Base-by-base conservation (phyloP, 2,888 invertebrate genomes). In the Argyresthia goedartella region DNA sequence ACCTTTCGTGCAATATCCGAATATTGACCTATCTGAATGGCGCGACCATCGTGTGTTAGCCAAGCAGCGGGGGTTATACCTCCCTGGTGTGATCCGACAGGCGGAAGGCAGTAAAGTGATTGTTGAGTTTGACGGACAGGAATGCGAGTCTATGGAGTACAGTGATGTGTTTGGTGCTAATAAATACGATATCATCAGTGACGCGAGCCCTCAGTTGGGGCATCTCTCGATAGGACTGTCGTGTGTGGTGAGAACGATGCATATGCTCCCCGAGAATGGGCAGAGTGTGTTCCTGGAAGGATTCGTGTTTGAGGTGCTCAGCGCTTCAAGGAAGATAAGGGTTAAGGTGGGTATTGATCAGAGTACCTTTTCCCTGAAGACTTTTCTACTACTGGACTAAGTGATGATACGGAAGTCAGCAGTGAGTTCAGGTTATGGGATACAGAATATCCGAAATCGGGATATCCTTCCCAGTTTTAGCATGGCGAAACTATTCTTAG, bases 1-100 rank as follows among this genome's bases (percentile, higher is more conserved):
- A 56, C 62, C 70, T 1, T 81, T 71, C 34, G 67, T 76, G 34
- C 71, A 69, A 58, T 91, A 90, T 67, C 90, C 90, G 11, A 86
- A 88, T 63, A 90, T 98, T 59, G 96, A 98, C 85, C 89, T 98
- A 62, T 93, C 92, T 66, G 97, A 98, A 81, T 98, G 98, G 98
- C 91, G 92, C 62, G 95, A 95, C 69, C 96, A 97, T 73, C 89
- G 97, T 63, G 95, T 98, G 55, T 87, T 98, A 63, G 98, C 97
- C 44, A 95, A 94, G 73, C 91, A 92, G 68, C 91, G 93, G 59
- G 91, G 91, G 55, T 89, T 92, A 64, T 96, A 95, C 80, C 91
- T 94, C 62, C 95, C 97, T 8, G 98, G 97, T 52, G 93, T 95
- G 54, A 97, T 98, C 62, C 91, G 93, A 44, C 90, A 91, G 66